phyloP scores from a whole-genome alignment of 2,797 vertebrate genomes.

The Anas flavirostris region DNA sequence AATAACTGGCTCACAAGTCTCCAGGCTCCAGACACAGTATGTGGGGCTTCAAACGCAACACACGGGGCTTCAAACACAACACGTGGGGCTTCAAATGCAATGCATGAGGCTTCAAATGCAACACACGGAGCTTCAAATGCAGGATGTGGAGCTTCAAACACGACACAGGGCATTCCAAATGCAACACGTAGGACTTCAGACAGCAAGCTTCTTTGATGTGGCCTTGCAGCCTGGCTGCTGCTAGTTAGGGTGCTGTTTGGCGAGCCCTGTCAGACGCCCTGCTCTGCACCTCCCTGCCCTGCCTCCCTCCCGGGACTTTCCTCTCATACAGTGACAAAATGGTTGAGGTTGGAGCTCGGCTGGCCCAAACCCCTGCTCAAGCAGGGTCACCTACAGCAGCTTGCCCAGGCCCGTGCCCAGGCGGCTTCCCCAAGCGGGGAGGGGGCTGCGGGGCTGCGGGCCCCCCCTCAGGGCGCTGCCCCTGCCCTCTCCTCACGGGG shows the following conservation, averaged over 20 bases:
- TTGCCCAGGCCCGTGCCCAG: neutral
- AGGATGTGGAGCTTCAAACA: no score
- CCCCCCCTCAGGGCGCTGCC: no score
- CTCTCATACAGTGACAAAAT: neutral
- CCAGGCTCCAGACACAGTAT: neutral
- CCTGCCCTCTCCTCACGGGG: neutral
- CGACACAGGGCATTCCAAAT: no score
- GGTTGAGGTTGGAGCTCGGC: neutral
- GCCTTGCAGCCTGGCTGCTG: neutral
- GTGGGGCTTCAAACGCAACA: neutral
- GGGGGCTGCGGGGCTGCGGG: no score
- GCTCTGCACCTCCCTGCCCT: neutral
- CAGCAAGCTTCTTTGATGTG: accelerated
- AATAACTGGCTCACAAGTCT: neutral
- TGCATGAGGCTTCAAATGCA: neutral
- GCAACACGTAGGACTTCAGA: neutral
- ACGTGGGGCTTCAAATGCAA: neutral
- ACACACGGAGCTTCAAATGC: neutral
- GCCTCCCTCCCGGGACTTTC: neutral
- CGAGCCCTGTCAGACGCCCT: neutral
- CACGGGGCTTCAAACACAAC: no score
- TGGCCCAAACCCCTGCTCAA: neutral
- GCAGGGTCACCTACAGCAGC: neutral
- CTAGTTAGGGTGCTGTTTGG: no score
- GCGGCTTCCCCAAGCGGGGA: neutral